Evolutionary conservation across 2,113 vertebrate genomes (phyloP), one percentile per base, ranked within the genome.

Genomic region (Ranitomeya variabilis): DNA sequence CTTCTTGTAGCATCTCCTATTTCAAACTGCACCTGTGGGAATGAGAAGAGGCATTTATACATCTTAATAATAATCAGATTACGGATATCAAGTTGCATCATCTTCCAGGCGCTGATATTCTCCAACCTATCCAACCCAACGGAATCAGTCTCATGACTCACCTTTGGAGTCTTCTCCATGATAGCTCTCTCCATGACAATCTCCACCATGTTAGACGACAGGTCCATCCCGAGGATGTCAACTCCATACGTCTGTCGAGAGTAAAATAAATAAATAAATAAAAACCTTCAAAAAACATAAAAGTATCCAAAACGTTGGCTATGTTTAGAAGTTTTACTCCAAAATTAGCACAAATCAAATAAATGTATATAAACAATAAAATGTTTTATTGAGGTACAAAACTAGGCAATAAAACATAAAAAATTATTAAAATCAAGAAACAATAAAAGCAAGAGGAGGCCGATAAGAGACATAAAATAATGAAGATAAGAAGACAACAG

Each of bases 201-300:
- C 60, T 95, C 94, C 90, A 97, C 95, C 96, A 96, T 96, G 91
- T 97, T 97, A 64, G 94, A 93, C 1, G 96, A 96, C 62, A 97
- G 92, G 89, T 97, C 96, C 90, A 97, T 90, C 55, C 96, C 96
- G 13, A 96, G 92, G 26, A 97, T 95, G 4, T 96, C 93, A 73
- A 95, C 96, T 37, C 94, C 95, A 91, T 95, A 96, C 6, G 89
- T 93, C 96, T 97, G 37, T 54, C 18, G 59, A 21, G 2, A 51
- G 5, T 59, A 74, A 21, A 18, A n/a, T n/a, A 45, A 45, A 45
- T 4, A 3, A 45, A 45, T 4, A 45, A 45, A 45, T 31, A 1
- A 31, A 31, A 31, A 31, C 26, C 26, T 31, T 31, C 26, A 45
- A 45, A 45, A 45, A 45, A 3, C 37, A 45, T 45, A 45, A 45